Percentiles rank a stretch among this genome's conserved stretches.
Conservation (phyloP, 2,797 vertebrate genomes). For the Chelon auratus region DNA sequence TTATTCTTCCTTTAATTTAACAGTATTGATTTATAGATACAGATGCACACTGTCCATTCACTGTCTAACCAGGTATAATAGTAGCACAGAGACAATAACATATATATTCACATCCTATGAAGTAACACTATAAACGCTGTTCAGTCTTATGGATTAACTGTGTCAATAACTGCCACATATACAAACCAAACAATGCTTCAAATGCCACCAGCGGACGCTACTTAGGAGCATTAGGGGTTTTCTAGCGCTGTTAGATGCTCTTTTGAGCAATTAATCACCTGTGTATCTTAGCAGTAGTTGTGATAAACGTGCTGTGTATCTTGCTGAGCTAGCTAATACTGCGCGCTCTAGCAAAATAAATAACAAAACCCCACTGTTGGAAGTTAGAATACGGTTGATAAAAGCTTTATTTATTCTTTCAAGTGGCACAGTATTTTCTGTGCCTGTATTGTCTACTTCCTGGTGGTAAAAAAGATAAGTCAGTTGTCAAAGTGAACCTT, state of each 20-base stretch:
- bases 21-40: not conserved
- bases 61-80: not conserved
- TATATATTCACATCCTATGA: too few relatives aligned
- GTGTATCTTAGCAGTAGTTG: not conserved
- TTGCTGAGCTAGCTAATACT: not conserved
- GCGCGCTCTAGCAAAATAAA: not conserved
- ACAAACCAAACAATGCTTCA: not conserved
- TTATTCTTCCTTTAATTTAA: too few relatives aligned
- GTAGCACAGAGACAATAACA: not conserved
- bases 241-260: not conserved
- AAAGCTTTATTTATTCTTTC: constrained; percentile 8
- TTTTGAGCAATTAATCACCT: not conserved
- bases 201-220: not conserved
- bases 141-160: not conserved
- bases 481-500: not conserved
- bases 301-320: not conserved
- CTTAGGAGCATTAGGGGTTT: not conserved
- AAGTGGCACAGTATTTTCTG: not conserved
- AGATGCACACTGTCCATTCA: too few relatives aligned
- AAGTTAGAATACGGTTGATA: not conserved
- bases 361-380: not conserved
- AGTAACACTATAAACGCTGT: too few relatives aligned
- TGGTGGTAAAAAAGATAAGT: not conserved
- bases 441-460: not conserved
- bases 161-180: not conserved